These are phyloP conservation scores for Drosophila tsacasi DNA, from an alignment of 1,140 invertebrate species.

Conservation along the genomic window DNA sequence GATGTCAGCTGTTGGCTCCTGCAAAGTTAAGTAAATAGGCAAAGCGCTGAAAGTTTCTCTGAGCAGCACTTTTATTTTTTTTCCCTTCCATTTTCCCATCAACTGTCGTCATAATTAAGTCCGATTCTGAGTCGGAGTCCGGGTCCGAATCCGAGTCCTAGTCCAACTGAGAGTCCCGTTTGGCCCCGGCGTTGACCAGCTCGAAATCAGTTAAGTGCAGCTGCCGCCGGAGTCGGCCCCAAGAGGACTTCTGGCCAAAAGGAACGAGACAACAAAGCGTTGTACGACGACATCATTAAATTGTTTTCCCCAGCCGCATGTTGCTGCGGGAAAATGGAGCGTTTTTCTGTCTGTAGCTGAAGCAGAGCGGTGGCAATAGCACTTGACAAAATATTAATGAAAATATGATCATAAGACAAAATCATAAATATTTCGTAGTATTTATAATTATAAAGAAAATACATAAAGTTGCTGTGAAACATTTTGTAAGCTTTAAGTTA, in stretches of 20 bases:
- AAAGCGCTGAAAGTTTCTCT: slow-evolving; percentile 46
- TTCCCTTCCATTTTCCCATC: not conserved
- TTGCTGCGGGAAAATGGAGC: slow-evolving; percentile 21
- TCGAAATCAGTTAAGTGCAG: slow-evolving; percentile 57
- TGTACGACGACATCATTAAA: slow-evolving; percentile 76
- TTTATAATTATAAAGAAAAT: not conserved
- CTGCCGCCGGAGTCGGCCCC: slow-evolving; percentile 23
- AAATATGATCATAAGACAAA: not conserved
- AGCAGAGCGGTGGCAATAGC: slow-evolving; percentile 17
- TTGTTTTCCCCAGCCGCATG: slow-evolving; percentile 78
- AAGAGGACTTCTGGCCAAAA: slow-evolving; percentile 16
- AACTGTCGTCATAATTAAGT: slow-evolving; percentile 54
- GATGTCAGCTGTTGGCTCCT: slow-evolving; percentile 41
- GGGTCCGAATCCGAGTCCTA: slow-evolving; percentile 9
- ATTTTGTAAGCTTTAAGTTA: not conserved
- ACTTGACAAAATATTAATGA: not conserved
- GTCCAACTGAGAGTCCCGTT: not conserved
- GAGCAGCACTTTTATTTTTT: slow-evolving; percentile 5
- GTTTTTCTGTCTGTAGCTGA: slow-evolving; percentile 16
- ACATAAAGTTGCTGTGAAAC: not conserved
- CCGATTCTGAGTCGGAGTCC: not conserved
- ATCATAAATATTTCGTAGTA: not conserved
- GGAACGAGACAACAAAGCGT: slow-evolving; percentile 46
- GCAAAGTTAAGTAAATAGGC: slow-evolving; percentile 63
- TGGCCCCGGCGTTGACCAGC: slow-evolving; percentile 30